These are phyloP conservation scores for Thalpophila matura DNA, from an alignment of 2,888 invertebrate species.

Conservation along the genomic window DNA sequence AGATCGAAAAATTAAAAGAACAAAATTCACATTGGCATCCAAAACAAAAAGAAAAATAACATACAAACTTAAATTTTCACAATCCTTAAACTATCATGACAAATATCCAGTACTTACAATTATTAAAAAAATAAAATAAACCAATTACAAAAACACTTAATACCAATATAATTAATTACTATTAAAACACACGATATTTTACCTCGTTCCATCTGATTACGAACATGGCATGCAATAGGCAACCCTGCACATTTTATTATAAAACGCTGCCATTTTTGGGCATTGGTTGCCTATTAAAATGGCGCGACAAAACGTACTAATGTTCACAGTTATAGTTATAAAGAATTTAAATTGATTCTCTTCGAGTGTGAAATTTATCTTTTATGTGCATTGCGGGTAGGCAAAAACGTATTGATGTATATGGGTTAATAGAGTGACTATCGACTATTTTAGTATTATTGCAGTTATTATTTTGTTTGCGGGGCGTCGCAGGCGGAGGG, in stretches of 20 bases:
- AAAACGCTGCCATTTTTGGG: slow-evolving; percentile 66
- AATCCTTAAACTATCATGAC: not conserved
- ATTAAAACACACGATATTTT: slow-evolving; percentile 22
- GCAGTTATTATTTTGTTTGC: slow-evolving; percentile 20
- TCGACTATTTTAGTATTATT: slow-evolving; percentile 26
- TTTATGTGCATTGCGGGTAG: slow-evolving; percentile 26
- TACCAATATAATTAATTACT: slow-evolving; percentile 8
- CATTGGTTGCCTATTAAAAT: slow-evolving; percentile 47
- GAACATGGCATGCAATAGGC: slow-evolving; percentile 4
- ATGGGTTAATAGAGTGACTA: slow-evolving; percentile 53
- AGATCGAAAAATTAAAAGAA: too few species aligned
- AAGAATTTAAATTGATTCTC: slow-evolving; percentile 64
- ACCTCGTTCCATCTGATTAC: slow-evolving; percentile 35
- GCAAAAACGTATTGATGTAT: slow-evolving; percentile 42
- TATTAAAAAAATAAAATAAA: slow-evolving; percentile 28
- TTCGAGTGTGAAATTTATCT: slow-evolving; percentile 65
- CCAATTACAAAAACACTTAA: slow-evolving; percentile 28
- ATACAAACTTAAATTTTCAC: too few species aligned
- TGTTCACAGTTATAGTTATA: slow-evolving; percentile 52
- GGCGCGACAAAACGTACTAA: slow-evolving; percentile 43
- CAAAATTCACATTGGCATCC: too few species aligned
- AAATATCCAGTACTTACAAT: slow-evolving; percentile 10
- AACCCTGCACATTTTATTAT: slow-evolving; percentile 63
- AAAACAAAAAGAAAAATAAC: too few species aligned
- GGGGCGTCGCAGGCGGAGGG: slow-evolving; percentile 3